phyloP scores from a whole-genome alignment of 2,797 vertebrate species.

The Odontamblyopus lacepedii region DNA sequence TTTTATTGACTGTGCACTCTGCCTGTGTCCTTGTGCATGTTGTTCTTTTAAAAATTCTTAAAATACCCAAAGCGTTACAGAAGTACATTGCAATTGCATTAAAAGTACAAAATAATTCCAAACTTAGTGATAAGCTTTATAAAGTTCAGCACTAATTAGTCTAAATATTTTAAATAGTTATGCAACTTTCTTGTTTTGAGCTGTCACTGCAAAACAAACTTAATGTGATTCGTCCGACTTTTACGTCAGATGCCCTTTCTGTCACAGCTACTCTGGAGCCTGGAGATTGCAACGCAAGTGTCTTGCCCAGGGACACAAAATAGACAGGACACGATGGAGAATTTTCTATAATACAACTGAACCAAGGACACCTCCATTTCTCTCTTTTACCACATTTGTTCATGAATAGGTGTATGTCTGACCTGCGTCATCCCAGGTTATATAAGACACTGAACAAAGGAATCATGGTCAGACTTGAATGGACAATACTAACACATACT shows the following conservation, averaged over 20 bases:
- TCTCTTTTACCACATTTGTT: not conserved
- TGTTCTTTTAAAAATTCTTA: not conserved
- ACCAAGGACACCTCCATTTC: not conserved
- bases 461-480: no score
- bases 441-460: no score
- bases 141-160: not conserved
- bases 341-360: not conserved
- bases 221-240: no score
- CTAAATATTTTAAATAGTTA: not conserved
- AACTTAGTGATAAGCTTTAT: not conserved
- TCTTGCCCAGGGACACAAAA: not conserved
- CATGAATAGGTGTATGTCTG: no score
- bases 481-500: no score
- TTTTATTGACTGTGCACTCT: not conserved
- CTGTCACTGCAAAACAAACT: no score
- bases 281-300: no score
- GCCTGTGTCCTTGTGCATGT: conserved; percentile 1
- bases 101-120: not conserved
- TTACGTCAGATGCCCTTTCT: no score
- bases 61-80: not conserved
- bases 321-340: not conserved
- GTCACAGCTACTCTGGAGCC: no score
- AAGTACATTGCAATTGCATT: not conserved
- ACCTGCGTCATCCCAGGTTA: no score
- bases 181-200: not conserved